Evolutionary conservation across 2,113 vertebrate species (phyloP), one percentile per base, ranked within the genome.

Genomic region (Eurypyga helias): DNA sequence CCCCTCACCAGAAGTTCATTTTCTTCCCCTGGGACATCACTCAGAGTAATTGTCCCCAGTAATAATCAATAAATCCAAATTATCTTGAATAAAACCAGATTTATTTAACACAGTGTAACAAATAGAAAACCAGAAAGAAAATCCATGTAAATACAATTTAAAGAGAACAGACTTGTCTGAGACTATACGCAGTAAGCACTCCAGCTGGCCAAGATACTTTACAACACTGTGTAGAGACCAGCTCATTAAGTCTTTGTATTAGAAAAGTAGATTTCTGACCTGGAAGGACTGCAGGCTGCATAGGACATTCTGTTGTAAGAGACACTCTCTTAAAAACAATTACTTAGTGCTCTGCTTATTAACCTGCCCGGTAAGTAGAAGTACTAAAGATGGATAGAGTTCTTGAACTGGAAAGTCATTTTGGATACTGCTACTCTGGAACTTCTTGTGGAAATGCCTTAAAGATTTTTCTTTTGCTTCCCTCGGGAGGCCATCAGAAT

Each of bases 51-150:
- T 96, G 95, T 96, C 93, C 94, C 88, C 90, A 96, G 84, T 96
- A 96, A 93, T 92, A 96, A 95, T 95, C 97, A 96, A 98, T 98
- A 97, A 95, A 96, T 94, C 96, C 91, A 89, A 97, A 97, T 97
- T 97, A 97, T 96, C 94, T 95, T 97, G 95, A 96, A 98, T 98
- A 97, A 96, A 96, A 91, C 71, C 94, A 96, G 90, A 94, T 97
- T 97, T 97, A 97, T 97, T 97, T 97, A 97, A 92, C 96, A 87
- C 70, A 88, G 75, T 90, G 81, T 96, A 97, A 94, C 95, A 97
- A 97, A 96, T 94, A 96, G 94, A 97, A 96, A 96, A 92, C 36
- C 94, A 93, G 95, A 96, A 97, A 83, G 94, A 96, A 97, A 96
- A 97, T 96, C 96, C 85, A 96, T 96, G 91, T 93, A 96, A 97